These are phyloP conservation scores for Huso huso DNA, from an alignment of 2,797 vertebrate genomes.

Conservation along the genomic window DNA sequence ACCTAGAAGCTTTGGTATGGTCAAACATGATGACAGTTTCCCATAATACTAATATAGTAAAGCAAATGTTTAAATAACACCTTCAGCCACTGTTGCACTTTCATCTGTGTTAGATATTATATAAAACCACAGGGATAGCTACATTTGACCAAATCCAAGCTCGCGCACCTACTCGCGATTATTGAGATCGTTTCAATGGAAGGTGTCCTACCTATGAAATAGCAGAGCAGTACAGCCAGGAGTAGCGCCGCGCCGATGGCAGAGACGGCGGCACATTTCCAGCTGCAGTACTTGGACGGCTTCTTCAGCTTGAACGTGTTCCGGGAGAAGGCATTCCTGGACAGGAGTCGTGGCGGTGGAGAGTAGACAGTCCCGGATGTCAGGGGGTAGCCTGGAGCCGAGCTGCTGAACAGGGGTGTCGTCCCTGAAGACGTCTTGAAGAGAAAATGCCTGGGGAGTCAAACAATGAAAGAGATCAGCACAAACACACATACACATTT, in stretches of 20 bases:
- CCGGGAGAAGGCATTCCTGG: slow-evolving; percentile 95
- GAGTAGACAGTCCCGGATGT: slow-evolving; percentile 96
- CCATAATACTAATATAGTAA: too few relatives aligned
- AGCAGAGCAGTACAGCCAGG: slow-evolving; percentile 86
- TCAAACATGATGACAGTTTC: too few relatives aligned
- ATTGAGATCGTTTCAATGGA: too few relatives aligned
- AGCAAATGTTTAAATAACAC: too few relatives aligned
- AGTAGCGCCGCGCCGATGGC: slow-evolving; percentile 87
- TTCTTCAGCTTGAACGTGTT: slow-evolving; percentile 98
- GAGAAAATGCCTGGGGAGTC: slow-evolving; percentile 81
- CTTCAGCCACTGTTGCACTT: too few relatives aligned
- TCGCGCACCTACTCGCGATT: too few relatives aligned
- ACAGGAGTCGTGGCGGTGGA: slow-evolving; percentile 87
- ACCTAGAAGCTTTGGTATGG: too few relatives aligned
- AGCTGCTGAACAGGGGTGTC: slow-evolving; percentile 94
- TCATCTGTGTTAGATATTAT: too few relatives aligned
- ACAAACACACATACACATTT: not conserved
- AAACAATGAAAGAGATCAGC: not conserved
- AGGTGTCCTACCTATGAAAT: slow-evolving; percentile 81
- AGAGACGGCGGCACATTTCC: slow-evolving; percentile 93
- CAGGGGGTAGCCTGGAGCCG: slow-evolving; percentile 90
- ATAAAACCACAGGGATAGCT: too few relatives aligned
- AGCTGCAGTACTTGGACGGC: slow-evolving; percentile 97
- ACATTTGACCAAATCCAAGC: too few relatives aligned
- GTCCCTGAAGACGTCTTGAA: slow-evolving; percentile 97